These are phyloP conservation scores for Hippocampus zosterae DNA, from an alignment of 2,113 vertebrate genomes.

Conservation along the genomic window DNA sequence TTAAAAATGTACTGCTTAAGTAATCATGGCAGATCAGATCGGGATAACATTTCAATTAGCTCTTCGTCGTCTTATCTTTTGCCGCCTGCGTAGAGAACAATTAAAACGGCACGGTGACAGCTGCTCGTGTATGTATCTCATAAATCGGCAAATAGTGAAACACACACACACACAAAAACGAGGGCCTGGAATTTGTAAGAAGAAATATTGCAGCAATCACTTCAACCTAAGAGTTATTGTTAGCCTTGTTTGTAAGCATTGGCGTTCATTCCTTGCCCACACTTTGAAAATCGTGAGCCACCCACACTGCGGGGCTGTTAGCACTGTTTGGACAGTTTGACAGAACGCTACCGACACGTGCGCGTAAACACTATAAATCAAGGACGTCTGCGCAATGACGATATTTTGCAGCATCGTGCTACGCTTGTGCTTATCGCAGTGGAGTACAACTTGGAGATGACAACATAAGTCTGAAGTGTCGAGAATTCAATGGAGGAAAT, in stretches of 20 bases:
- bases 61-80: background rate
- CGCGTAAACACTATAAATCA: conserved; percentile 51
- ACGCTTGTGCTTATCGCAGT: background rate
- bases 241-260: background rate
- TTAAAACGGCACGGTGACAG: background rate
- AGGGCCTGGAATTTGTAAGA: background rate
- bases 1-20: background rate
- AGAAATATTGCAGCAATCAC: background rate
- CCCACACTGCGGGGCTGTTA: background rate
- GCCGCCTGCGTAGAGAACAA: background rate
- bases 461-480: too few relatives aligned
- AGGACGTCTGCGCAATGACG: conserved; percentile 3
- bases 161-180: too few relatives aligned
- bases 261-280: background rate
- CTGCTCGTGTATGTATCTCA: background rate
- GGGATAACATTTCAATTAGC: conserved; percentile 1
- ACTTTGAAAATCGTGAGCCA: background rate
- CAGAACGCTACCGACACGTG: background rate
- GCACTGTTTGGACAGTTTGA: background rate
- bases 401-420: conserved; percentile 36
- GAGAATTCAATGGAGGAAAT: too few relatives aligned
- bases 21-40: background rate
- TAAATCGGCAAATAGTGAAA: too few relatives aligned
- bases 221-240: too few relatives aligned
- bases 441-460: too few relatives aligned